Evolutionary conservation across 2,113 vertebrate genomes (phyloP), one percentile per base, ranked within the genome.

Genomic region (Myotis brandtii): DNA sequence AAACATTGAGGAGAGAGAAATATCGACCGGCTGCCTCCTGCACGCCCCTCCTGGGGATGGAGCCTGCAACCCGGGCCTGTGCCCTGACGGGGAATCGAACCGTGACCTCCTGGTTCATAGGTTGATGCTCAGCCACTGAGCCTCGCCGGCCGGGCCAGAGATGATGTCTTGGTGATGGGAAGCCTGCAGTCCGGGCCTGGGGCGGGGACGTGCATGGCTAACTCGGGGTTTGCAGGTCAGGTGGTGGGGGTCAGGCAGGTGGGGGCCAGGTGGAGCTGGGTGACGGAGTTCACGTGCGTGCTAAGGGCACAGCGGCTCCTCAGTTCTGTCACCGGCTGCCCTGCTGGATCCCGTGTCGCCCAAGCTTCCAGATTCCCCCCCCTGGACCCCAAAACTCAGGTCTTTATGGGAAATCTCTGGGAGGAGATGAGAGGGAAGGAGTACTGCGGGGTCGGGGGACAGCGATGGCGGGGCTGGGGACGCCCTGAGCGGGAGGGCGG

Each of bases 301-400:
- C 5, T 3, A 0, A 30, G 34, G 16, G 16, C 3, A 16, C 18
- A 11, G 48, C 8, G 3, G 32, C 9, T 27, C 6, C 37, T 18
- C 21, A 0, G 9, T 9, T n/a, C 56, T 9, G 56, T 23, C 0
- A 0, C 32, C 0, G 1, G 32, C 50, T 25, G 59, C 11, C 50
- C 43, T 54, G 34, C 25, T 17, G 16, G 18, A 7, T 40, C 40
- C 1, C 0, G 3, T 37, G 37, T 25, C 34, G 27, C 80, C 11
- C 4, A 37, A 20, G 20, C 43, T 81, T 84, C 43, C 32, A 56
- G 56, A 52, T 64, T 80, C 50, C 66, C 30, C 32, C 2, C 6
- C 85, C 40, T 6, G n/a, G 40, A 91, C 48, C 10, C 23, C 5
- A 94, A 46, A 37, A 18, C 67, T 46, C 0, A 4, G 37, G 66